Percentiles rank a stretch among this genome's conserved stretches.
These are phyloP conservation scores for Marasmarcha lunaedactyla DNA, from an alignment of 2,888 invertebrate genomes.

Conservation along the genomic window DNA sequence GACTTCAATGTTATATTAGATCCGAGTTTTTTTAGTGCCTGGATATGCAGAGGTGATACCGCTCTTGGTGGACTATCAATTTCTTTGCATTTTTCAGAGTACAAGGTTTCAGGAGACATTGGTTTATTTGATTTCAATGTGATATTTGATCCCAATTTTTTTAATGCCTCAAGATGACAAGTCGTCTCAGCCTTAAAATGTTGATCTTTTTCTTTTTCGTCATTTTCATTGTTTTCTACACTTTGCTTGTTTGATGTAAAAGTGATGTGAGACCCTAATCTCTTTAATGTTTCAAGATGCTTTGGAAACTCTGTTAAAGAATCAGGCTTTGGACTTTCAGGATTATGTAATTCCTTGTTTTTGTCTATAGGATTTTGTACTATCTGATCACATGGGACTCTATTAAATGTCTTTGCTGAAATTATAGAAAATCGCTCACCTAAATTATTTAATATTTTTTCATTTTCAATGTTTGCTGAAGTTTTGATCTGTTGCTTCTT, in stretches of 20 bases:
- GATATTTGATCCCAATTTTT: conserved; percentile 4
- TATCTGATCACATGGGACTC: too few species aligned
- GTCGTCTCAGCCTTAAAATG: background rate
- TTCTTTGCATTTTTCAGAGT: background rate
- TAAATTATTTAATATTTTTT: too few species aligned
- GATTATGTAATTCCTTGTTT: too few species aligned
- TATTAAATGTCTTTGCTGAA: too few species aligned
- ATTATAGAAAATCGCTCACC: too few species aligned
- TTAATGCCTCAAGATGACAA: conserved; percentile 9
- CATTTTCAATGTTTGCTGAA: too few species aligned
- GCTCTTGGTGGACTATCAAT: background rate
- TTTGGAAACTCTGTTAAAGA: too few species aligned
- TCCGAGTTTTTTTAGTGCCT: conserved; percentile 27
- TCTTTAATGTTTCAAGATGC: background rate
- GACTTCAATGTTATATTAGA: conserved; percentile 34
- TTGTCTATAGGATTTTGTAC: too few species aligned
- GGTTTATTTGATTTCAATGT: background rate
- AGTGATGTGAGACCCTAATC: too few species aligned
- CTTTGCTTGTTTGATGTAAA: conserved; percentile 1
- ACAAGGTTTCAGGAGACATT: background rate
- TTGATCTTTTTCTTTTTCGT: background rate
- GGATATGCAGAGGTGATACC: conserved; percentile 15
- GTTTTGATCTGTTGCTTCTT: too few species aligned
- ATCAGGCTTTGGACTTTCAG: too few species aligned
- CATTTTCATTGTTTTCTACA: conserved; percentile 2